A percentile compares a stretch with the other conserved stretches of the same genome.
Evolutionary conservation across 1,140 invertebrate genomes (phyloP).

Genomic region (Drosophila dunni): DNA sequence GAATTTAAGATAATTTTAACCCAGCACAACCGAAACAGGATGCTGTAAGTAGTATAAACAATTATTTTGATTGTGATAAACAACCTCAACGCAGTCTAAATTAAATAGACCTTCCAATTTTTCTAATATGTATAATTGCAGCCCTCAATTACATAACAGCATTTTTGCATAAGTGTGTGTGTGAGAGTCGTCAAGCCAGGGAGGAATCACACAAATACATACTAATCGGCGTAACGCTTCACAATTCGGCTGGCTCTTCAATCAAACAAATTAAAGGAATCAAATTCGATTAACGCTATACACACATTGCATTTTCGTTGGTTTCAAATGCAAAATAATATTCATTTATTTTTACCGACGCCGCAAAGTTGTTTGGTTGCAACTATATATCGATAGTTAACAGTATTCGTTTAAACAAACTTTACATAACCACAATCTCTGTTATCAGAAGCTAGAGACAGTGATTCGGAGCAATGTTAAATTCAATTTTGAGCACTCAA

Average conservation of each 20-base stretch:
- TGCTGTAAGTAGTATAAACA: conserved; percentile 60
- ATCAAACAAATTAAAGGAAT: conserved; percentile 4
- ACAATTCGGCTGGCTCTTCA: conserved; percentile 33
- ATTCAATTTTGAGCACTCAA: conserved; percentile 1
- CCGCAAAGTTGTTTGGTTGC: conserved; percentile 41
- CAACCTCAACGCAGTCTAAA: background rate
- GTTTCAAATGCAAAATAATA: conserved; percentile 34
- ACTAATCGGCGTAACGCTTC: conserved; percentile 37
- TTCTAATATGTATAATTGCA: conserved; percentile 59
- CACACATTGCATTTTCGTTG: conserved; percentile 24
- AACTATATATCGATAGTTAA: conserved; percentile 60
- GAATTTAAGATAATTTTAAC: conserved; percentile 58
- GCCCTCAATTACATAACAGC: conserved; percentile 81
- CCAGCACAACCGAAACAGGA: conserved; percentile 53
- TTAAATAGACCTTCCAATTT: background rate
- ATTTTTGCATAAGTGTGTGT: conserved; percentile 76
- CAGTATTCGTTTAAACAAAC: conserved; percentile 68
- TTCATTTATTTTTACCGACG: conserved; percentile 15
- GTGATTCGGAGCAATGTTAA: conserved; percentile 8
- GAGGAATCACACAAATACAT: conserved; percentile 68
- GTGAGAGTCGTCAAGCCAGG: conserved; percentile 69
- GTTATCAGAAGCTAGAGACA: conserved; percentile 16
- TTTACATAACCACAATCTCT: conserved; percentile 56
- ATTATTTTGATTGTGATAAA: background rate
- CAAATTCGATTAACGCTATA: conserved; percentile 30